Percentiles rank a stretch among this genome's conserved stretches.
Evolutionary conservation across 2,113 vertebrate species (phyloP).

Genomic region (Indri indri): DNA sequence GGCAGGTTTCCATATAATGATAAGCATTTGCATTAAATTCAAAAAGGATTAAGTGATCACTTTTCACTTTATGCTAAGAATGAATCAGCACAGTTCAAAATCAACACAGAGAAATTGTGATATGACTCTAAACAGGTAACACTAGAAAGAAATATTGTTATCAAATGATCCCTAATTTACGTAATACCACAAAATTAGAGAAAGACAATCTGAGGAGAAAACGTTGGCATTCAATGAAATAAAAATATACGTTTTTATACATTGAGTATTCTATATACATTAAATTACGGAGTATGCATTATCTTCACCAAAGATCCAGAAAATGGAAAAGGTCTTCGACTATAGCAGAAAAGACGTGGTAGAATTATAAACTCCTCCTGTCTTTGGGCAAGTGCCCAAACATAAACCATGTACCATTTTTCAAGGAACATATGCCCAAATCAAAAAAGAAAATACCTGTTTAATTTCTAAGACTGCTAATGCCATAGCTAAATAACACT

Average conservation of each 20-base stretch:
- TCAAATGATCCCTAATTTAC: not conserved
- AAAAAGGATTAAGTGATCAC: not conserved
- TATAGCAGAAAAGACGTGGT: not conserved
- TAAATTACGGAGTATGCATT: not conserved
- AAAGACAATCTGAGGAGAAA: not conserved
- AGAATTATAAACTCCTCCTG: not conserved
- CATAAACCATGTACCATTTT: not conserved
- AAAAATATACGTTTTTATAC: not conserved
- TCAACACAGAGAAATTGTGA: not conserved
- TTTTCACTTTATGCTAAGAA: not conserved
- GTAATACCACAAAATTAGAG: not conserved
- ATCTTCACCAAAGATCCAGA: not conserved
- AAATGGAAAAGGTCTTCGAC: not conserved
- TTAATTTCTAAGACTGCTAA: constrained; percentile 9
- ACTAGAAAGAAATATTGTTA: not conserved
- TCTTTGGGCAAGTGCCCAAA: not conserved
- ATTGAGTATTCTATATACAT: not conserved
- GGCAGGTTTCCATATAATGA: not conserved
- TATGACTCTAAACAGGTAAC: not conserved
- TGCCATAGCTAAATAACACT: not conserved
- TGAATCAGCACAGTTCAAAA: not conserved
- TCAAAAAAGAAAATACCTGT: not conserved
- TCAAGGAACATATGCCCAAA: not conserved
- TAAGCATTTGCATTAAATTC: not conserved
- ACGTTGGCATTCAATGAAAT: not conserved